Percentiles rank a stretch among this genome's conserved stretches.
Conservation (phyloP, 1,140 invertebrate species). For the Drosophila nasuta region DNA sequence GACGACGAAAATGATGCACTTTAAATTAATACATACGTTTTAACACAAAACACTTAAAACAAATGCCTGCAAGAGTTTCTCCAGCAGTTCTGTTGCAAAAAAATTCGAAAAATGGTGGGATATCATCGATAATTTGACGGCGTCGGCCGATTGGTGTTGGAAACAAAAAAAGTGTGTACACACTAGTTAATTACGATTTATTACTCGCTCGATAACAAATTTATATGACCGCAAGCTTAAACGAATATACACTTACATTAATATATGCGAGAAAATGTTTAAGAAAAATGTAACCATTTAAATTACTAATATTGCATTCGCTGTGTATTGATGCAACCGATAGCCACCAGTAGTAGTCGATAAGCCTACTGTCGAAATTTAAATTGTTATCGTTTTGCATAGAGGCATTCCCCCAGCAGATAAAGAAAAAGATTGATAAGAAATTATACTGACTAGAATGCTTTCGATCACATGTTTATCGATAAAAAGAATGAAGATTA, state of each 20-base stretch:
- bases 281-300: too few species aligned
- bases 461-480: neutral
- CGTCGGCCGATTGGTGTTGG: constrained; percentile 15
- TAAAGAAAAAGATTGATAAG: neutral
- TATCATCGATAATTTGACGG: constrained; percentile 7
- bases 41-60: neutral
- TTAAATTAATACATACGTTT: neutral
- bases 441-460: neutral
- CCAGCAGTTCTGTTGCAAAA: neutral
- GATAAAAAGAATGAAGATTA: neutral
- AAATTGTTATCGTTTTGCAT: neutral
- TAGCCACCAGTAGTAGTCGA: too few species aligned
- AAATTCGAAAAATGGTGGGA: constrained; percentile 39
- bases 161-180: constrained; percentile 9
- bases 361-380: neutral
- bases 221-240: too few species aligned
- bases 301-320: too few species aligned
- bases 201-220: neutral
- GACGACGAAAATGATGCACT: too few species aligned
- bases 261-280: too few species aligned
- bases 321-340: too few species aligned
- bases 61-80: neutral
- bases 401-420: too few species aligned
- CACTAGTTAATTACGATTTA: neutral
- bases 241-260: too few species aligned